Evolutionary conservation across 2,888 invertebrate genomes (phyloP).

Genomic region (Psylliodes chrysocephalus): DNA sequence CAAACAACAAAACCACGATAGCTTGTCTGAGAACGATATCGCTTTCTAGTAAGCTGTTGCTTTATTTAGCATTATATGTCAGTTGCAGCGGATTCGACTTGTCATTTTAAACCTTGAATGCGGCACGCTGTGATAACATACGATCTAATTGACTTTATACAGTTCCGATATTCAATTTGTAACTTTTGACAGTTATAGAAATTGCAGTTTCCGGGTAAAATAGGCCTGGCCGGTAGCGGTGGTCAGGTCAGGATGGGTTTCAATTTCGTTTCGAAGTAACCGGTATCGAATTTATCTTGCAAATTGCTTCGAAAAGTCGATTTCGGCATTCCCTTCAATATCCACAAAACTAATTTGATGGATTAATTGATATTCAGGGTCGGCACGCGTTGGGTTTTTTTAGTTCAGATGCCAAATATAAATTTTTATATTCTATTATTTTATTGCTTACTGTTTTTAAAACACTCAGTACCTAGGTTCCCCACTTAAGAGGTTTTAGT

Average conservation of each 20-base stretch:
- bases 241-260: conserved; percentile 20
- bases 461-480: too few species aligned
- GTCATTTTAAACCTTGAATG: conserved; percentile 36
- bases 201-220: conserved; percentile 18
- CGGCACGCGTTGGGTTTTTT: too few species aligned
- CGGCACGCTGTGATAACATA: conserved; percentile 39
- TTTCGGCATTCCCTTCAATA: conserved; percentile 3
- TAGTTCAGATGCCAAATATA: too few species aligned
- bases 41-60: conserved; percentile 37
- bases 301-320: conserved; percentile 10
- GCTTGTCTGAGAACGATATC: conserved; percentile 1
- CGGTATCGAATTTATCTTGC: conserved; percentile 12
- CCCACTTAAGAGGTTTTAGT: too few species aligned
- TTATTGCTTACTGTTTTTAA: too few species aligned
- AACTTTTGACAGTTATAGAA: conserved; percentile 44
- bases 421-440: too few species aligned
- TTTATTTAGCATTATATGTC: conserved; percentile 36
- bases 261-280: conserved; percentile 20
- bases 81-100: conserved; percentile 33
- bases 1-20: neutral
- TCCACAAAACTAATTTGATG: neutral
- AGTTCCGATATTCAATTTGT: conserved; percentile 38
- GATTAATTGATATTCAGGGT: neutral
- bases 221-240: neutral
- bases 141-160: conserved; percentile 44